Conservation (phyloP, 2,113 vertebrate species). For the Orientallactaga bullata region DNA sequence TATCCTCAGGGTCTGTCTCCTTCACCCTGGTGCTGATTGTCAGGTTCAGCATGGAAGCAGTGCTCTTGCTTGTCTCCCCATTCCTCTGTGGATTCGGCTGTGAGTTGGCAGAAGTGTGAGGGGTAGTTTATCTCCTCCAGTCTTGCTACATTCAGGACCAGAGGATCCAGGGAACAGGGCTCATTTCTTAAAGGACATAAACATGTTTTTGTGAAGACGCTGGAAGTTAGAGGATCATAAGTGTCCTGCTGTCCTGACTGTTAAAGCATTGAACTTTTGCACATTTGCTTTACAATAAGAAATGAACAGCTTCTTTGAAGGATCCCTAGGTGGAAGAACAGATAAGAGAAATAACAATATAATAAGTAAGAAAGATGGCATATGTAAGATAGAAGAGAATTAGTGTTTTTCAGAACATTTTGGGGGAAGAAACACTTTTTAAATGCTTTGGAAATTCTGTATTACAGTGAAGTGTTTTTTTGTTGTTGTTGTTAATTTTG, state of each 20-base stretch:
- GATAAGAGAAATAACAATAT: background rate
- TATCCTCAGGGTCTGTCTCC: too few species aligned
- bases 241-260: background rate
- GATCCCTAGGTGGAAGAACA: background rate
- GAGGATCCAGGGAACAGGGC: too few species aligned
- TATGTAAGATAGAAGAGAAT: background rate
- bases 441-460: background rate
- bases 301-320: background rate
- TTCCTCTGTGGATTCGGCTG: too few species aligned
- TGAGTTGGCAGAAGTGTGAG: too few species aligned
- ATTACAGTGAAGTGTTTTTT: background rate
- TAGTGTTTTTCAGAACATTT: constrained; percentile 17
- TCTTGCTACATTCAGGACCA: too few species aligned
- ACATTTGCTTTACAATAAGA: background rate
- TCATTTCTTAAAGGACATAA: background rate
- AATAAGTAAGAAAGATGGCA: background rate
- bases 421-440: background rate
- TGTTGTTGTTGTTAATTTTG: too few species aligned
- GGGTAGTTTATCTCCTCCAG: too few species aligned
- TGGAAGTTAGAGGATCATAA: background rate
- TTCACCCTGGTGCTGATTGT: too few species aligned
- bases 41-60: too few species aligned
- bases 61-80: too few species aligned
- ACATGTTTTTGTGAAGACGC: background rate
- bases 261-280: background rate